These are phyloP conservation scores for Motacilla alba DNA, from an alignment of 2,113 vertebrate genomes.

Conservation along the genomic window DNA sequence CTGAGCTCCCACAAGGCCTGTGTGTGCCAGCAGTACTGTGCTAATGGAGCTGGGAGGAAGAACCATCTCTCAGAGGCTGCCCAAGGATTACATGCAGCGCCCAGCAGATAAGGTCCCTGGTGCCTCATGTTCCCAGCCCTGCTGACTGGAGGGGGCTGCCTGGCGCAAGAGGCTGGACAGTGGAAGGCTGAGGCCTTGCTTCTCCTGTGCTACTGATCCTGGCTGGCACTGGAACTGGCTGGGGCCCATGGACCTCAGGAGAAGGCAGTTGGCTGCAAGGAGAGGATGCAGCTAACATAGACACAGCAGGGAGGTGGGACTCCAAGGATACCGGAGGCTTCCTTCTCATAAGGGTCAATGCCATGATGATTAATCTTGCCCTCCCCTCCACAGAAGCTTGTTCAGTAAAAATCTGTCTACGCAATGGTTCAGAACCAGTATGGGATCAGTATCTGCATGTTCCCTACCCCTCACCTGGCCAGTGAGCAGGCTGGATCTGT, in stretches of 20 bases:
- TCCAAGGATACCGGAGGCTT: background rate
- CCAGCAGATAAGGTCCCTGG: background rate
- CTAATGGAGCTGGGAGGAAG: background rate
- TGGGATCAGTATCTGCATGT: background rate
- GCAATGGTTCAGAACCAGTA: background rate
- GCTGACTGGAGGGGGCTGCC: background rate
- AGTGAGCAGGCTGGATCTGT: background rate
- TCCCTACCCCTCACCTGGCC: rapidly evolving
- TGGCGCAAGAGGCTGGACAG: background rate
- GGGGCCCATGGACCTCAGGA: background rate
- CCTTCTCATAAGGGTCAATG: background rate
- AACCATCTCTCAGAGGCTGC: background rate
- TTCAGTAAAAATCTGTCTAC: background rate
- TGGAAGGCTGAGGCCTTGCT: background rate
- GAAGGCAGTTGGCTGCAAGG: background rate
- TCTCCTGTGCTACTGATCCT: background rate
- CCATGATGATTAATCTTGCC: background rate
- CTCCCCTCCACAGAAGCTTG: background rate
- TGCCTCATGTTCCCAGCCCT: background rate
- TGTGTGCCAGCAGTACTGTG: background rate
- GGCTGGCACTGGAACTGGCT: background rate
- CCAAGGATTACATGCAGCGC: background rate
- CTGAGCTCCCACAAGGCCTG: background rate
- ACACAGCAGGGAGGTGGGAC: background rate
- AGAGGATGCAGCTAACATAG: background rate